These are phyloP conservation scores for Dicrostonyx torquatus DNA, from an alignment of 2,797 vertebrate genomes.

Conservation along the genomic window DNA sequence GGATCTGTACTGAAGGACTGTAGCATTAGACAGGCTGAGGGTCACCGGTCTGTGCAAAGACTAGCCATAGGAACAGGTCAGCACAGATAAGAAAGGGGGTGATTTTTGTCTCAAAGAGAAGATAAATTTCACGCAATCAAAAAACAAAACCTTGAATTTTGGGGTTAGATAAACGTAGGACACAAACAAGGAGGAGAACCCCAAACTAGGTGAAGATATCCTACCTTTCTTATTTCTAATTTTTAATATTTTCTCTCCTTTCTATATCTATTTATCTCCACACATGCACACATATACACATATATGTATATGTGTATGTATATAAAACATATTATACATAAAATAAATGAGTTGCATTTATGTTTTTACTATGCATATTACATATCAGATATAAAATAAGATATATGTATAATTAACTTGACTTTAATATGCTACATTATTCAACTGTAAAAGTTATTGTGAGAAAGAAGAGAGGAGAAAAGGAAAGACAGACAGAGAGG, in stretches of 20 bases:
- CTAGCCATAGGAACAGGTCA: not conserved
- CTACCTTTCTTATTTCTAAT: not conserved
- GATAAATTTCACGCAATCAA: not conserved
- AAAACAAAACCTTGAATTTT: not conserved
- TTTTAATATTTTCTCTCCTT: not conserved
- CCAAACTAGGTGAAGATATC: not conserved
- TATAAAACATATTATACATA: not conserved
- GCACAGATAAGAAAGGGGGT: not conserved
- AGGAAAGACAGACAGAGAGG: not conserved
- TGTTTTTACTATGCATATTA: not conserved
- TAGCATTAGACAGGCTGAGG: not conserved
- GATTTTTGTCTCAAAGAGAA: not conserved
- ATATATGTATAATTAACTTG: not conserved
- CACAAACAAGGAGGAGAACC: not conserved
- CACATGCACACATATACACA: not conserved
- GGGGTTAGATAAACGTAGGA: not conserved
- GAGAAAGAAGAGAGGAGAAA: not conserved
- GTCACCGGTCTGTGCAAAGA: not conserved
- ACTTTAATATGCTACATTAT: not conserved
- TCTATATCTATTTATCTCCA: not conserved
- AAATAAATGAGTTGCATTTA: not conserved
- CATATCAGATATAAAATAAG: not conserved
- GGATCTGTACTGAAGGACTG: not conserved
- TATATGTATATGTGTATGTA: not conserved
- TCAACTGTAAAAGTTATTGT: not conserved